phyloP scores from a whole-genome alignment of 2,888 invertebrate species.

The Tiliacea aurago region DNA sequence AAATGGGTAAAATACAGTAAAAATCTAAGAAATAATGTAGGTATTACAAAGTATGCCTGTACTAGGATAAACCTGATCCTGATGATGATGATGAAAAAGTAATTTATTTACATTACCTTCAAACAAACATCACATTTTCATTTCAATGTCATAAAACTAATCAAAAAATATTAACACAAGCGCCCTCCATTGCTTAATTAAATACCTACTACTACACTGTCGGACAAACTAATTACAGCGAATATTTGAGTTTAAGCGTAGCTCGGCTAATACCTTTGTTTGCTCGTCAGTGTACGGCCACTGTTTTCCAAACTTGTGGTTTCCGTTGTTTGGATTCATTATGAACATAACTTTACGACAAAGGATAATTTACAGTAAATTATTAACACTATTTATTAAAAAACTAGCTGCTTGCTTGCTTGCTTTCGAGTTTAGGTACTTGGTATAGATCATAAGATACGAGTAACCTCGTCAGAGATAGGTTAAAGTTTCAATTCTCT shows the following conservation, averaged over 20 bases:
- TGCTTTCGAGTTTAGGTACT: neutral
- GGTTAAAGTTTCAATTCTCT: too few species aligned
- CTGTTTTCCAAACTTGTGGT: slow-evolving; percentile 38
- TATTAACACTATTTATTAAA: neutral
- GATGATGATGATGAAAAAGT: too few species aligned
- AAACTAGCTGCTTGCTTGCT: neutral
- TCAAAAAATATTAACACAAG: neutral
- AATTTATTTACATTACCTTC: neutral
- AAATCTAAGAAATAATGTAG: too few species aligned
- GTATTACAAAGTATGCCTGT: too few species aligned
- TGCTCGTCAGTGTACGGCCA: slow-evolving; percentile 45
- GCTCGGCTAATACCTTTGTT: slow-evolving; percentile 50
- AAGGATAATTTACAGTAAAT: neutral
- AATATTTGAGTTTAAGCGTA: slow-evolving; percentile 35
- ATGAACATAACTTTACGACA: slow-evolving; percentile 23
- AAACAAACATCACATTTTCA: neutral
- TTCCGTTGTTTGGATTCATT: slow-evolving; percentile 30
- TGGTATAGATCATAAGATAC: too few species aligned
- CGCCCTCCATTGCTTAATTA: slow-evolving; percentile 20
- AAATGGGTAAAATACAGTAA: too few species aligned
- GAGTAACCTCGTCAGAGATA: too few species aligned
- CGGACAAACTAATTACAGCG: slow-evolving; percentile 43
- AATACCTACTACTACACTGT: slow-evolving; percentile 36
- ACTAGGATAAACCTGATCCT: too few species aligned
- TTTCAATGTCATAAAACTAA: neutral